Conservation (phyloP, 2,888 invertebrate species). For the Hirtodrosophila cameraria region DNA sequence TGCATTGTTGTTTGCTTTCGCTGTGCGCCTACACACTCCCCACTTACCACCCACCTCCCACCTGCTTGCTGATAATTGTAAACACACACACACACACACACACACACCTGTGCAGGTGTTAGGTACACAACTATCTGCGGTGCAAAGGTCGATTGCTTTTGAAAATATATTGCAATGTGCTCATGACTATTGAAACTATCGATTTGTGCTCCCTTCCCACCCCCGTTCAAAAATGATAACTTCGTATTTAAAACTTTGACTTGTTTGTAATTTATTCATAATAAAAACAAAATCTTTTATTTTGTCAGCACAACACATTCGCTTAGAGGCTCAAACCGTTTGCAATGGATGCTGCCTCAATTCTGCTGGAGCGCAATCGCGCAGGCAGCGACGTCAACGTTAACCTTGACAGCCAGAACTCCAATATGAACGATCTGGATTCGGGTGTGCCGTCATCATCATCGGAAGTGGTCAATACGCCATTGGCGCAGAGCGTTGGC, state of each 20-base stretch:
- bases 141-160: constrained; percentile 30
- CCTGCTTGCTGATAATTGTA: not conserved
- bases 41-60: not conserved
- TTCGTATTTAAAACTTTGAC: constrained; percentile 7
- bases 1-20: constrained; percentile 10
- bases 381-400: constrained; percentile 27
- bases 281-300: not conserved
- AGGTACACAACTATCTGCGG: constrained; percentile 5
- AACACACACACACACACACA: not conserved
- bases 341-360: constrained; percentile 35
- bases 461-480: constrained; percentile 30
- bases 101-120: not conserved
- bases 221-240: not conserved
- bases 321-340: constrained; percentile 12
- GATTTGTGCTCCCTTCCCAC: not conserved
- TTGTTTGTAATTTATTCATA: not conserved
- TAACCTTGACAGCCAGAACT: constrained; percentile 1
- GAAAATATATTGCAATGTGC: constrained; percentile 8
- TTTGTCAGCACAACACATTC: constrained; percentile 25
- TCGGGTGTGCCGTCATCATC: constrained; percentile 44
- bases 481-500: constrained; percentile 3
- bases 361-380: constrained; percentile 28
- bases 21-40: not conserved
- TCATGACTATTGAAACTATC: constrained; percentile 17
- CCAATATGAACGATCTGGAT: constrained; percentile 24